Evolutionary conservation across 2,113 vertebrate species (phyloP).

Genomic region (Promerops cafer): DNA sequence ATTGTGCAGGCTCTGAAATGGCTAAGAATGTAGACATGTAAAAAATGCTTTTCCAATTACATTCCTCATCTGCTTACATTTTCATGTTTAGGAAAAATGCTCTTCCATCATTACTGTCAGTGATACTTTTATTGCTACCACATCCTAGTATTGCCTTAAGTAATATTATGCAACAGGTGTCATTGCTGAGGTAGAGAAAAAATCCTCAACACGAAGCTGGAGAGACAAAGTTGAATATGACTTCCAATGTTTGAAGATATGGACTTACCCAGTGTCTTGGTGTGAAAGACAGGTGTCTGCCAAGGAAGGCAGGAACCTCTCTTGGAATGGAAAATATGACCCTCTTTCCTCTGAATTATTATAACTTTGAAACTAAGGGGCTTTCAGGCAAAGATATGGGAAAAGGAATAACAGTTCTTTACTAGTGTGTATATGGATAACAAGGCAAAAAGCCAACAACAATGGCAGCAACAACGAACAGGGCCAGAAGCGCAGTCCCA

Average conservation of each 20-base stretch:
- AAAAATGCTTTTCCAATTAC: neutral
- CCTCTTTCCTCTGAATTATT: neutral
- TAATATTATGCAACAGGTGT: neutral
- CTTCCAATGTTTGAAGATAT: neutral
- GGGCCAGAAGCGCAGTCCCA: rapidly evolving
- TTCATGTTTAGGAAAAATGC: neutral
- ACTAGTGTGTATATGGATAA: neutral
- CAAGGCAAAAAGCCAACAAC: neutral
- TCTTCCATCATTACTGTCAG: neutral
- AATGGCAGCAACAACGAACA: no score
- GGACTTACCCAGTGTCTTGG: neutral
- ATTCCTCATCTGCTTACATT: neutral
- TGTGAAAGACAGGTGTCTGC: neutral
- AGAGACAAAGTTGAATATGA: neutral
- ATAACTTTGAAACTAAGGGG: neutral
- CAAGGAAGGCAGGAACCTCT: neutral
- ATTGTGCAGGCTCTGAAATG: neutral
- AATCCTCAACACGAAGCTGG: neutral
- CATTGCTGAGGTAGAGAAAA: neutral
- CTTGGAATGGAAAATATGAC: neutral
- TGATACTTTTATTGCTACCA: neutral
- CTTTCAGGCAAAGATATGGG: neutral
- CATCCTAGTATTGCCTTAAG: neutral
- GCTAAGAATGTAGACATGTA: neutral
- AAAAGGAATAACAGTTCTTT: neutral